Conservation (phyloP, 1,140 invertebrate genomes). For the Bacillus rossius region DNA sequence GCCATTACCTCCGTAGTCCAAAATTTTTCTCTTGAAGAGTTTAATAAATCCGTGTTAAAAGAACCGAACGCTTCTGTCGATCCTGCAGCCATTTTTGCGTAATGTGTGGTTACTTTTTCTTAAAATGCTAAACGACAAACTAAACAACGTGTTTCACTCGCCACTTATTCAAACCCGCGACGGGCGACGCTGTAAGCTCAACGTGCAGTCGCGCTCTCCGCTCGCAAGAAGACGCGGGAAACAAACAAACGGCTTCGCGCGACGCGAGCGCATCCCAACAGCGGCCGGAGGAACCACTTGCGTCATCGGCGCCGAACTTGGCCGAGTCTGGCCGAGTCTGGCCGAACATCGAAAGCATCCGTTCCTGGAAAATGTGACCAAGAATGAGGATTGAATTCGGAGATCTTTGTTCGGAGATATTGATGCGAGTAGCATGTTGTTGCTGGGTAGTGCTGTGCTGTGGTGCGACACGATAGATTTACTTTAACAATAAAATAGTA, state of each 20-base stretch:
- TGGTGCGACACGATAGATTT: no score
- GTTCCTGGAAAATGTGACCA: no score
- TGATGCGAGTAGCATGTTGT: no score
- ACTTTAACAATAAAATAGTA: no score
- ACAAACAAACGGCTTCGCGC: neutral
- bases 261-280: neutral
- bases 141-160: neutral
- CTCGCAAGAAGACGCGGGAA: neutral
- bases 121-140: neutral
- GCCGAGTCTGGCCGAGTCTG: no score
- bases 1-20: conserved; percentile 33
- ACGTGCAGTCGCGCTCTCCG: neutral
- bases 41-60: conserved; percentile 30
- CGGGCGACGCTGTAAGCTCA: neutral
- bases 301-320: no score
- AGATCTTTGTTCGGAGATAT: no score
- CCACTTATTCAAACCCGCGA: neutral
- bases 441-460: no score
- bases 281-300: neutral
- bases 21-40: conserved; percentile 31
- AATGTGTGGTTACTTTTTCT: neutral
- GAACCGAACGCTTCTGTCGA: conserved; percentile 16
- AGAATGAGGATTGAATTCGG: no score
- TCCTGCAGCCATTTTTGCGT: conserved; percentile 13
- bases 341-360: no score